These are phyloP conservation scores for Mus musculus DNA, from an alignment of 2,113 vertebrate genomes.

Conservation along the genomic window DNA sequence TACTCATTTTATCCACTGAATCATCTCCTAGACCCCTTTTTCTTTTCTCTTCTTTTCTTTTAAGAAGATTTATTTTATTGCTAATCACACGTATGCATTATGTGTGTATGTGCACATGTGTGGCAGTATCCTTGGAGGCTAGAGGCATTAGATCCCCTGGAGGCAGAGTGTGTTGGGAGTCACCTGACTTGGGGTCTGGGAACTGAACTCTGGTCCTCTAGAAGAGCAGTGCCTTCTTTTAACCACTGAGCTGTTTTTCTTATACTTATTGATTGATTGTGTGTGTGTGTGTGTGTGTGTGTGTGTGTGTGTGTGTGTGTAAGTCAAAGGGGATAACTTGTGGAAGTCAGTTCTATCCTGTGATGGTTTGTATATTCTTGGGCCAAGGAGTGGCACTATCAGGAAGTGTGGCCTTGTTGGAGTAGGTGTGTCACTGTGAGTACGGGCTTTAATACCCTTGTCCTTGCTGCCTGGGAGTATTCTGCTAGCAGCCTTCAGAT, in stretches of 20 bases:
- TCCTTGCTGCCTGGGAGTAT: too few relatives aligned
- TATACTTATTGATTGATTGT: background rate
- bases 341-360: background rate
- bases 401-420: too few relatives aligned
- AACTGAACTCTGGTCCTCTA: background rate
- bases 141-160: background rate
- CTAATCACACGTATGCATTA: background rate
- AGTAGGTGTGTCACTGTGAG: too few relatives aligned
- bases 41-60: background rate
- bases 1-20: background rate
- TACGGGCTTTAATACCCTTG: too few relatives aligned
- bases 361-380: too few relatives aligned
- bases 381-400: too few relatives aligned
- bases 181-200: background rate
- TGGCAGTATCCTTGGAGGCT: background rate
- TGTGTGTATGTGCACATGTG: background rate
- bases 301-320: background rate
- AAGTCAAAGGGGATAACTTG: background rate
- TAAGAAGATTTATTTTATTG: background rate
- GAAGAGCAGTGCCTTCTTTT: background rate
- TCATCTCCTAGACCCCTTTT: too few relatives aligned
- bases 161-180: background rate
- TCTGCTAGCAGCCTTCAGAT: too few relatives aligned
- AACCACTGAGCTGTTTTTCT: background rate
- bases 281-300: background rate